These are phyloP conservation scores for Metopolophium dirhodum DNA, from an alignment of 1,140 invertebrate genomes.

Conservation along the genomic window DNA sequence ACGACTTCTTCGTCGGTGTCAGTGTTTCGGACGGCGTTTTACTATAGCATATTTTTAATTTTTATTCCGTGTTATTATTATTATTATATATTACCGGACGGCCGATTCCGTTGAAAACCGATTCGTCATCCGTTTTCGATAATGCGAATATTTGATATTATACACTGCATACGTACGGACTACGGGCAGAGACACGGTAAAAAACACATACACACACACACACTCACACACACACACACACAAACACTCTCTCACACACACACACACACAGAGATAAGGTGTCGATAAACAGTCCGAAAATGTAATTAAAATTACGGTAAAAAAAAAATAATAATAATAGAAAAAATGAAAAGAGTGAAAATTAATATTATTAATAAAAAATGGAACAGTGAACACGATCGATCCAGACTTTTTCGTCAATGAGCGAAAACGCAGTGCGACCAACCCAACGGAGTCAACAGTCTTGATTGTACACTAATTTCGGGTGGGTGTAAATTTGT, in stretches of 20 bases:
- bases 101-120: neutral
- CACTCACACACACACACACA: neutral
- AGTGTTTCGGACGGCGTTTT: neutral
- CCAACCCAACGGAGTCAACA: conserved; percentile 1
- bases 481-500: neutral
- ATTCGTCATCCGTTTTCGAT: conserved; percentile 23
- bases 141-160: neutral
- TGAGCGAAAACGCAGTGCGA: conserved; percentile 38
- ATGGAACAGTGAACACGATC: conserved; percentile 54
- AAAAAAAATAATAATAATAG: conserved; percentile 11
- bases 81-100: neutral
- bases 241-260: neutral
- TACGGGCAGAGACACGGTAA: neutral
- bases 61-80: neutral
- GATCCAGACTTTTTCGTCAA: conserved; percentile 53
- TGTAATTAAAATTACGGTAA: conserved; percentile 30
- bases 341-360: conserved; percentile 52
- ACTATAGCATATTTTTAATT: neutral
- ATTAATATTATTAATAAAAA: conserved; percentile 47
- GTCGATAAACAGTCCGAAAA: conserved; percentile 45
- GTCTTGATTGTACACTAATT: neutral
- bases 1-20: neutral
- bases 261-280: conserved; percentile 23
- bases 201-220: neutral
- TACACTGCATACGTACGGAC: neutral